phyloP scores from a whole-genome alignment of 2,888 invertebrate species.

The Apantesis nais region DNA sequence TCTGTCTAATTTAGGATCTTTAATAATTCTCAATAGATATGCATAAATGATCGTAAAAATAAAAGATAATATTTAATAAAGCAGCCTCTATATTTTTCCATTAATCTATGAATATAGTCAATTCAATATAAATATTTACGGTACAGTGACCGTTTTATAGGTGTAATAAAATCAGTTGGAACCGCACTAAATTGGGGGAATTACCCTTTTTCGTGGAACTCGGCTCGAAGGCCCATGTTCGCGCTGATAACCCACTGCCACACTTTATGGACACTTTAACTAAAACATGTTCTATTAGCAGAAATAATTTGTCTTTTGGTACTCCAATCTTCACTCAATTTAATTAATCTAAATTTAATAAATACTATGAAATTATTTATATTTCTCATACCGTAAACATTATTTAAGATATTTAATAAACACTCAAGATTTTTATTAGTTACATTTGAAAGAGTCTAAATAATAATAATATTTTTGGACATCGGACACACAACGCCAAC shows the following conservation, averaged over 20 bases:
- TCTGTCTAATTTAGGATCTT: background rate
- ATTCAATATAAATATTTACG: constrained; percentile 66
- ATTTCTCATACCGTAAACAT: too few relatives aligned
- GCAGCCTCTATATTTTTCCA: constrained; percentile 31
- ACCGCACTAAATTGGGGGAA: constrained; percentile 57
- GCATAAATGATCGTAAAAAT: background rate
- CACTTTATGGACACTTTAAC: constrained; percentile 23
- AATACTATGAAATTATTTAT: background rate
- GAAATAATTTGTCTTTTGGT: constrained; percentile 17
- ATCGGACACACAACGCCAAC: too few relatives aligned
- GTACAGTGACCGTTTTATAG: constrained; percentile 59
- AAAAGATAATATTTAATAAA: constrained; percentile 5
- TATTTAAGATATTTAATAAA: too few relatives aligned
- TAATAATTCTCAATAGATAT: background rate
- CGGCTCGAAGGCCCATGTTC: constrained; percentile 16
- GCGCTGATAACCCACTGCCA: constrained; percentile 22
- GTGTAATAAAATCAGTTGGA: constrained; percentile 61
- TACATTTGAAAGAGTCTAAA: too few relatives aligned
- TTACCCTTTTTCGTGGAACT: constrained; percentile 47
- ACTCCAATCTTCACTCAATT: background rate
- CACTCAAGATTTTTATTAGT: too few relatives aligned
- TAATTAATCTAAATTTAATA: background rate
- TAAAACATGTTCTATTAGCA: constrained; percentile 15
- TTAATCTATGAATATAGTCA: constrained; percentile 49
- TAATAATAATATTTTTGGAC: too few relatives aligned